Conservation (phyloP, 2,113 vertebrate species). For the Campylomormyrus numenius region DNA sequence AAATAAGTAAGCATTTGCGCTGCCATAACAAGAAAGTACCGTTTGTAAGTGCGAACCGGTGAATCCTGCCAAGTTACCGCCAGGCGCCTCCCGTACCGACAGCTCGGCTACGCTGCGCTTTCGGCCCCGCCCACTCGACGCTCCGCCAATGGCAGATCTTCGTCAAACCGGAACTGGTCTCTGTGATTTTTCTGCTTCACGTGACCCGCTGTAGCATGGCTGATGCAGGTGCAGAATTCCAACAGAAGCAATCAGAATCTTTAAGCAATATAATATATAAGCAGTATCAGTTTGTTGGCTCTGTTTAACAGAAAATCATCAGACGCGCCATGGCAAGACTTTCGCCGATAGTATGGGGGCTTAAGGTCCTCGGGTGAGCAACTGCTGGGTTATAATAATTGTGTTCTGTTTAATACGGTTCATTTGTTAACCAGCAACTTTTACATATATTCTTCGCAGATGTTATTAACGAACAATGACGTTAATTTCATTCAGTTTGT, state of each 20-base stretch:
- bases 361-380: constrained; percentile 53
- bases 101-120: neutral
- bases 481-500: neutral
- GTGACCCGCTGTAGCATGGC: neutral
- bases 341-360: constrained; percentile 28
- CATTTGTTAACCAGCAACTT: neutral
- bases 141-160: neutral
- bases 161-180: neutral
- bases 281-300: neutral
- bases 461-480: neutral
- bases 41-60: too few relatives aligned
- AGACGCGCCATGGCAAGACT: constrained; percentile 45
- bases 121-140: neutral
- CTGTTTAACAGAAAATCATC: neutral
- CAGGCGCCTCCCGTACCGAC: neutral
- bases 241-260: neutral
- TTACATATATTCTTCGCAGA: neutral
- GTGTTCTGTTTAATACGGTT: neutral
- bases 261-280: neutral
- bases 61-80: neutral
- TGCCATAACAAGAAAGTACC: too few relatives aligned
- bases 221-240: neutral
- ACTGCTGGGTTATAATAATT: neutral
- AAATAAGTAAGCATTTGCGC: too few relatives aligned
- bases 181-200: neutral